A percentile compares a stretch with the other conserved stretches of the same genome.
phyloP scores from a whole-genome alignment of 2,113 vertebrate species.

The Gallinago undulata region DNA sequence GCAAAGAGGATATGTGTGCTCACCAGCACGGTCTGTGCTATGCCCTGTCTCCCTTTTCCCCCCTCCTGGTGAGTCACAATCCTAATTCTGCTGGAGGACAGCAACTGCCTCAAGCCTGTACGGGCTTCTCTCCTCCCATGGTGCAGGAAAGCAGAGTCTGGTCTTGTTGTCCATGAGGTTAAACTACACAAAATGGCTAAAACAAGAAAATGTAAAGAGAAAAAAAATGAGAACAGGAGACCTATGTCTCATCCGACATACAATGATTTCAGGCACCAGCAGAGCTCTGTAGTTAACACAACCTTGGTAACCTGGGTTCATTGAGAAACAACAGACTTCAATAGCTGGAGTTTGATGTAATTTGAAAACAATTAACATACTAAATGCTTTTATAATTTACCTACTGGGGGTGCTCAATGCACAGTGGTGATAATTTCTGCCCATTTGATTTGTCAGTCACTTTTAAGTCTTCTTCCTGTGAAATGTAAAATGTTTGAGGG shows the following conservation, averaged over 20 bases:
- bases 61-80: not conserved
- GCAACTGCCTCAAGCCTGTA: not conserved
- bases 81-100: not conserved
- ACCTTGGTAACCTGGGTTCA: not conserved
- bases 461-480: not conserved
- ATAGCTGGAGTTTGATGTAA: not conserved
- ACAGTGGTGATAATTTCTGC: not conserved
- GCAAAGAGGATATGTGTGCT: accelerated
- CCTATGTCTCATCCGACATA: not conserved
- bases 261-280: not conserved
- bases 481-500: not conserved
- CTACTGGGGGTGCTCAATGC: not conserved
- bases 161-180: not conserved
- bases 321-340: not conserved
- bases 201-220: not conserved
- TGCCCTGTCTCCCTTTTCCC: not conserved
- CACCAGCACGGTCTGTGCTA: accelerated
- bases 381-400: not conserved
- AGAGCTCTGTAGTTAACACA: not conserved
- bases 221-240: not conserved
- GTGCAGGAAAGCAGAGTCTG: not conserved
- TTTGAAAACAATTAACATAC: not conserved
- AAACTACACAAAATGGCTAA: not conserved
- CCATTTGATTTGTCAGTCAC: not conserved
- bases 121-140: not conserved